phyloP scores from a whole-genome alignment of 1,140 invertebrate genomes.

The Choristoneura fumiferana region DNA sequence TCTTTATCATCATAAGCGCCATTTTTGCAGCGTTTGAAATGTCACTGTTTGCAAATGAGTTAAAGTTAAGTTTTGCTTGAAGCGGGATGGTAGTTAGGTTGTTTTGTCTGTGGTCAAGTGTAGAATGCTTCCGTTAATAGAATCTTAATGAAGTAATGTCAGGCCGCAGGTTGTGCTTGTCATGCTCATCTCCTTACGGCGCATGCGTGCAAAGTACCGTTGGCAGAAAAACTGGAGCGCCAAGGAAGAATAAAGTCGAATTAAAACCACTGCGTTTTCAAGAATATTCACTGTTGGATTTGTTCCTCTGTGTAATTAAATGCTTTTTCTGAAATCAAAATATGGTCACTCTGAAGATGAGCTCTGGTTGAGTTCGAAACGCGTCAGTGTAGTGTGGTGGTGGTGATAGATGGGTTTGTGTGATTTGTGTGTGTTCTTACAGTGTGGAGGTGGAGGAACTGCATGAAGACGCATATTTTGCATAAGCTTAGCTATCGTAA shows the following conservation, averaged over 20 bases:
- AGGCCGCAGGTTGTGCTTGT: slow-evolving; percentile 64
- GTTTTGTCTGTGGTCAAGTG: background rate
- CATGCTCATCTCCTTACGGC: slow-evolving; percentile 68
- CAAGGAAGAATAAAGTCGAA: background rate
- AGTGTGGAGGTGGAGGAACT: no score
- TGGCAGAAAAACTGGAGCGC: slow-evolving; percentile 45
- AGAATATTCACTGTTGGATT: background rate
- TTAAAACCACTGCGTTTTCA: background rate
- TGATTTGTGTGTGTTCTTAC: no score
- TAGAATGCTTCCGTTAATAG: slow-evolving; percentile 76
- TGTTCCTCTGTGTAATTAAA: no score
- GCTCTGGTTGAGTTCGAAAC: no score
- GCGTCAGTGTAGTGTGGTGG: no score
- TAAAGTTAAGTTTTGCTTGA: slow-evolving; percentile 23
- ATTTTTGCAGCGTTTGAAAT: no score
- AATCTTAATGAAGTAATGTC: slow-evolving; percentile 76
- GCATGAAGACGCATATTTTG: no score
- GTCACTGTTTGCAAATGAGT: slow-evolving; percentile 21
- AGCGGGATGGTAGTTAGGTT: slow-evolving; percentile 33
- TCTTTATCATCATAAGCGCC: no score
- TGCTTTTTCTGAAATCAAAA: background rate
- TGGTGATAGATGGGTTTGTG: no score
- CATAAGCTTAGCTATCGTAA: no score
- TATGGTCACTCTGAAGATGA: no score
- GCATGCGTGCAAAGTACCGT: slow-evolving; percentile 49